Percentiles rank a stretch among this genome's conserved stretches.
These are phyloP conservation scores for Hermodice carunculata DNA, from an alignment of 2,888 invertebrate species.

Conservation along the genomic window DNA sequence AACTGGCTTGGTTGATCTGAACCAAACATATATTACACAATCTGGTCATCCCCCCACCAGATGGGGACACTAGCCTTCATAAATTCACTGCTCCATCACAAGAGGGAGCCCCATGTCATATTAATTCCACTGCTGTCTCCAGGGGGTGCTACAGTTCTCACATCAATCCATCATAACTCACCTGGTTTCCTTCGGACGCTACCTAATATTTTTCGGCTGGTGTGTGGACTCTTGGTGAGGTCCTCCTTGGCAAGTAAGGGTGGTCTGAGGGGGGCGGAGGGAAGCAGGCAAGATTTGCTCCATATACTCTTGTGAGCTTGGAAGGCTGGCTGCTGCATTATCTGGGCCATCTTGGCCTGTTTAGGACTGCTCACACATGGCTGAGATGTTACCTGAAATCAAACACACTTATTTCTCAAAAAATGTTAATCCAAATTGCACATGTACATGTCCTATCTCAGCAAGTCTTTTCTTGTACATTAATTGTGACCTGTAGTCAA, in stretches of 20 bases:
- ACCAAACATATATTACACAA: too few relatives aligned
- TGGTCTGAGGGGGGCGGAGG: slow-evolving; percentile 88
- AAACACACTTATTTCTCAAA: too few relatives aligned
- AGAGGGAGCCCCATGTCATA: too few relatives aligned
- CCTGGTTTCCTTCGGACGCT: slow-evolving; percentile 36
- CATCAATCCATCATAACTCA: too few relatives aligned
- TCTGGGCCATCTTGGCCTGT: slow-evolving; percentile 59
- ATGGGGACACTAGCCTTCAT: too few relatives aligned
- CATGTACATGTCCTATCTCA: neutral
- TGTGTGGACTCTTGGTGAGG: slow-evolving; percentile 58
- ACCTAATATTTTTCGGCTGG: slow-evolving; percentile 28
- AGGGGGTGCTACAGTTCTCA: too few relatives aligned
- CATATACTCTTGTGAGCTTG: slow-evolving; percentile 57
- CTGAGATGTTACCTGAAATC: slow-evolving; percentile 58
- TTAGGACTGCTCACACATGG: slow-evolving; percentile 59
- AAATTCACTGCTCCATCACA: too few relatives aligned
- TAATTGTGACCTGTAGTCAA: too few relatives aligned
- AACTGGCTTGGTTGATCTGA: too few relatives aligned
- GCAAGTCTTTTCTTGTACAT: too few relatives aligned
- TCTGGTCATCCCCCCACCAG: too few relatives aligned
- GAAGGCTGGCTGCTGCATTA: slow-evolving; percentile 47
- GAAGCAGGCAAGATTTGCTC: slow-evolving; percentile 84
- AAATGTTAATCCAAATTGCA: neutral
- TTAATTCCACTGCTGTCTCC: too few relatives aligned
- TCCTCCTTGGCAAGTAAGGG: slow-evolving; percentile 72